Percentiles rank a stretch among this genome's conserved stretches.
phyloP scores from a whole-genome alignment of 2,888 invertebrate species.

The Melipona beecheii region DNA sequence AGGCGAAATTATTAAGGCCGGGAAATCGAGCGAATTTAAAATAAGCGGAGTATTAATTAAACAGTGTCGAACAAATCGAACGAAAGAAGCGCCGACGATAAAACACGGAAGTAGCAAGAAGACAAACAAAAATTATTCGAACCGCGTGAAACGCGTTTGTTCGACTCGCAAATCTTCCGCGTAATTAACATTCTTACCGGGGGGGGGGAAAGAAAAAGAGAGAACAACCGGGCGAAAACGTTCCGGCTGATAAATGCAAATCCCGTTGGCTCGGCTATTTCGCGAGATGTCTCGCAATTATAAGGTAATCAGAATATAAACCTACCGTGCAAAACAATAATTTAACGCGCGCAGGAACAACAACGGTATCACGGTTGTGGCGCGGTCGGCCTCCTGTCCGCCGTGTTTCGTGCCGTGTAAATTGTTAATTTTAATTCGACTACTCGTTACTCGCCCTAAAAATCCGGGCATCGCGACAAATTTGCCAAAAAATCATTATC shows the following conservation, averaged over 20 bases:
- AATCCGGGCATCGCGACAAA: not conserved
- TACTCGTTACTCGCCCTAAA: not conserved
- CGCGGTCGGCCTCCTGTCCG: constrained; percentile 23
- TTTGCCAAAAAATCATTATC: not conserved
- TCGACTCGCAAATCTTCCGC: constrained; percentile 47
- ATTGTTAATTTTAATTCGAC: constrained; percentile 56
- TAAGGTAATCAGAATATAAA: constrained; percentile 65
- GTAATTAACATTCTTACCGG: constrained; percentile 57
- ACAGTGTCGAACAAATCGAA: not conserved
- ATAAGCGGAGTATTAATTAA: not conserved
- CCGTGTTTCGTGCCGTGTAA: constrained; percentile 25
- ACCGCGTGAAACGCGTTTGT: constrained; percentile 32
- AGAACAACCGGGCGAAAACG: constrained; percentile 15
- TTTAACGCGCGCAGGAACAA: constrained; percentile 56
- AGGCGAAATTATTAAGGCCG: not conserved
- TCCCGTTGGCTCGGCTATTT: constrained; percentile 44
- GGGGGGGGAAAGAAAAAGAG: constrained; percentile 14
- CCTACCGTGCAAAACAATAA: constrained; percentile 64
- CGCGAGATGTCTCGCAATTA: constrained; percentile 60
- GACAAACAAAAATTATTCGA: constrained; percentile 12
- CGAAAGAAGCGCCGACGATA: not conserved
- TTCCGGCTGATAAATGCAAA: constrained; percentile 57
- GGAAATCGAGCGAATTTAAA: not conserved
- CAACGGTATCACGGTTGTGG: constrained; percentile 40
- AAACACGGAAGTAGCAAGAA: not conserved